Base-by-base conservation (phyloP, 64 coral and sea anemone species). In the Montipora efflorescens region DNA sequence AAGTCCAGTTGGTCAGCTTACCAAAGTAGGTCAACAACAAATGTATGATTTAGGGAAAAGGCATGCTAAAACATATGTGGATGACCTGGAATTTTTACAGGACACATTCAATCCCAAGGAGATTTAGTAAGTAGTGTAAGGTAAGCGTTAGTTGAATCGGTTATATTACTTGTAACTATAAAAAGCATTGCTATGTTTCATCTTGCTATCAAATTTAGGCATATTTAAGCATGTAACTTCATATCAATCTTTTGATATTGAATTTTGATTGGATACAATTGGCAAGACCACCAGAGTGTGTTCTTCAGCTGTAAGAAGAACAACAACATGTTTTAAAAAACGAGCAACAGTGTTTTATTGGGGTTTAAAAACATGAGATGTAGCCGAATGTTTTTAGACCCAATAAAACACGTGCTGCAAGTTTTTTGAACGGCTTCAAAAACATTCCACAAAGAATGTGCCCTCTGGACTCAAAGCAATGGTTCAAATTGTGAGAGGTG, bases 11-110 rank as follows among this genome's bases (percentile, higher is more conserved):
- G 94, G 94, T 45, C 82, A 94, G 48, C 78, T 96, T 23, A 99
- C 97, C 5, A 96, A 88, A 77, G 84, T 96, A 52, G 97, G 97
- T 8, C 97, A 99, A 74, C 94, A 94, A 53, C 94, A 99, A 79
- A 96, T 91, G 89, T 99, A 84, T 59, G 92, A 94, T 2, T 44
- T 94, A 59, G 97, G 97, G 6, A 62, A 59, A 48, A 73, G 72
- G 51, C 19, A 93, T 8, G 76, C 79, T 15, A 76, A 94, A 67
- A 66, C 78, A 4, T 99, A 99, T 64, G 93, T 99, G 13, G 89
- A 92, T 25, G 69, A 96, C 1, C 44, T 92, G 61, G 80, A 74
- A 66, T 67, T 98, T 61, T 77, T 98, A 67, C 51, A 78, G 43
- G 87, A 64, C 48, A 76, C 89, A 14, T 95, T 88, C 64, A 90